Evolutionary conservation across 2,888 invertebrate genomes (phyloP), one percentile per base, ranked within the genome.

Genomic region (Romanomermis culicivorax): DNA sequence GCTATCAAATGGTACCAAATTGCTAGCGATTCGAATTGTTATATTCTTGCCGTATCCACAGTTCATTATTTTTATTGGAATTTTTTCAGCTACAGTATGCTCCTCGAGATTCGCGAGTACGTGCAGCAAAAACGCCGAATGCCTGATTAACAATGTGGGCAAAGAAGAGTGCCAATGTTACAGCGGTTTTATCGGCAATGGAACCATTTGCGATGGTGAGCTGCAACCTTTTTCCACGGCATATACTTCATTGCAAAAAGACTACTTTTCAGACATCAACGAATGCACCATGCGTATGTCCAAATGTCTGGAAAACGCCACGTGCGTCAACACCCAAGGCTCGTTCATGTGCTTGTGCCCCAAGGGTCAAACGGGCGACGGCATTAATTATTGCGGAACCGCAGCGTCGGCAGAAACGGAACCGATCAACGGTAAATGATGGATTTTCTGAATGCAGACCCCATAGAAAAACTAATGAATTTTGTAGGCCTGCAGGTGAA

Each of bases 161-260:
- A 61, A 62, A 52, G 67, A 66, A 47, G 78, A 79, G 64, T 91
- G 89, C 67, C 81, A 83, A 64, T 91, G 89, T 67, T 72, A 83
- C 23, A 72, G 78, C 42, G 86, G 85, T 2, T 89, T 78, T 69
- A 77, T 80, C 11, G 89, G 89, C 42, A 87, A 88, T 74, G 66
- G 66, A 52, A 59, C 59, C 56, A 63, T 59, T 36, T 66, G 66
- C 55, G 64, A 65, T 53, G 64, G 65, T 65, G n/a, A n/a, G n/a
- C n/a, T n/a, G n/a, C n/a, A n/a, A n/a, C n/a, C n/a, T n/a, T n/a
- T n/a, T n/a, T n/a, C n/a, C n/a, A n/a, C n/a, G n/a, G n/a, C n/a
- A n/a, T n/a, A n/a, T n/a, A n/a, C n/a, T n/a, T n/a, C n/a, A n/a
- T n/a, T n/a, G n/a, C n/a, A n/a, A n/a, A n/a, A n/a, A n/a, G n/a